These are phyloP conservation scores for Brachyhypopomus gauderio DNA, from an alignment of 2,113 vertebrate genomes.

Conservation along the genomic window DNA sequence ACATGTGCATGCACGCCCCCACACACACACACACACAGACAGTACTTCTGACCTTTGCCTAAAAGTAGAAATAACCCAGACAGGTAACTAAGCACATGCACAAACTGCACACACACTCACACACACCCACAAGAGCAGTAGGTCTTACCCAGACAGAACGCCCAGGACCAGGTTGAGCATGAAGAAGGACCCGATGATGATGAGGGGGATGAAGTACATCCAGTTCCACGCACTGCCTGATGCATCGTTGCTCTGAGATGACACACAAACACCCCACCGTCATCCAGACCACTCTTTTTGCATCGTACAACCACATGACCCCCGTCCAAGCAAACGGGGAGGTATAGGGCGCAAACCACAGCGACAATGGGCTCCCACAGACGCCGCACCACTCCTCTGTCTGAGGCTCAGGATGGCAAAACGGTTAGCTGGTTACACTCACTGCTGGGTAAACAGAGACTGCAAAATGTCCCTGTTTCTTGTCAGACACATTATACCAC, in stretches of 20 bases:
- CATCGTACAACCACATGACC: neutral
- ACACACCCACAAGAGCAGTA: neutral
- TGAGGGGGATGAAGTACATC: conserved; percentile 96
- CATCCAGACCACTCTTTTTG: neutral
- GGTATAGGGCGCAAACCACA: neutral
- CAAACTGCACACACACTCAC: conserved; percentile 11
- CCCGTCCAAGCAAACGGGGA: neutral
- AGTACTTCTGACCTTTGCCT: neutral
- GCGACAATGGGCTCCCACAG: neutral
- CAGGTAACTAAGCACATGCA: neutral
- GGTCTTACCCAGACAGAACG: conserved; percentile 88
- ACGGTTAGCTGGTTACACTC: too few relatives aligned
- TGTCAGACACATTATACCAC: too few relatives aligned
- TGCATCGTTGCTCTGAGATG: conserved; percentile 88
- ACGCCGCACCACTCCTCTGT: too few relatives aligned
- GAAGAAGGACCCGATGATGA: conserved; percentile 97
- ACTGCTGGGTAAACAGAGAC: neutral
- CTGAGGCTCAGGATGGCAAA: too few relatives aligned
- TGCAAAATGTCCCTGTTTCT: neutral
- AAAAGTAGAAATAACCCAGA: neutral
- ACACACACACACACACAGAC: conserved; percentile 7
- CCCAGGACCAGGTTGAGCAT: conserved; percentile 96
- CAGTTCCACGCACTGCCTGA: conserved; percentile 95
- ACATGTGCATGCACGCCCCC: conserved; percentile 39
- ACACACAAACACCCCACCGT: conserved; percentile 33